Evolutionary conservation across 1,140 invertebrate species (phyloP).

Genomic region (Thaumetopoea pityocampa): DNA sequence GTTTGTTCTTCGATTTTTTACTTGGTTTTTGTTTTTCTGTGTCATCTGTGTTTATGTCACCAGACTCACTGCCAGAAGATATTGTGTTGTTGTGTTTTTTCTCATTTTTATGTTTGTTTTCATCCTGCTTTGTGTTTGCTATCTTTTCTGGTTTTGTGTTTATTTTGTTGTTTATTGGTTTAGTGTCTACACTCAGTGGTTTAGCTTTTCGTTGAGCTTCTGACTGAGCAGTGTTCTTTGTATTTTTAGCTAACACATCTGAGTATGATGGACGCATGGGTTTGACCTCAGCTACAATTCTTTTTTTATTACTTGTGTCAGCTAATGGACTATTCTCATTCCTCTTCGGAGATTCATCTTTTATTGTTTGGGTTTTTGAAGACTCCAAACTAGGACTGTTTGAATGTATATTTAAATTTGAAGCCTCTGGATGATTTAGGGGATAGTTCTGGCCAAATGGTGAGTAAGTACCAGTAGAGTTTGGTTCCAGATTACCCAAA

Average conservation of each 20-base stretch:
- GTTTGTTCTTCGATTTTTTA: slow-evolving; percentile 70
- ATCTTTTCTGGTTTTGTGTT: slow-evolving; percentile 60
- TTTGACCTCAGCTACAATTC: slow-evolving; percentile 89
- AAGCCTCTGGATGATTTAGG: slow-evolving; percentile 59
- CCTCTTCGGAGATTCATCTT: slow-evolving; percentile 51
- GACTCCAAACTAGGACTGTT: slow-evolving; percentile 41
- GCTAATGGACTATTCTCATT: slow-evolving; percentile 56
- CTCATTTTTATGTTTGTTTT: slow-evolving; percentile 60
- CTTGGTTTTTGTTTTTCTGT: slow-evolving; percentile 63
- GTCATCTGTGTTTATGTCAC: slow-evolving; percentile 64
- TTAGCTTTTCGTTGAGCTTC: slow-evolving; percentile 41
- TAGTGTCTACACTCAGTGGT: slow-evolving; percentile 48
- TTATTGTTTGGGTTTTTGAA: slow-evolving; percentile 30
- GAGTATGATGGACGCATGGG: slow-evolving; percentile 90
- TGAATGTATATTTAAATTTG: slow-evolving; percentile 38
- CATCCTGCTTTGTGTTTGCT: slow-evolving; percentile 52
- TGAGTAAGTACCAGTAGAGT: slow-evolving; percentile 87
- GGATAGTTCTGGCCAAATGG: slow-evolving; percentile 81
- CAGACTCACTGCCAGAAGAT: slow-evolving; percentile 73
- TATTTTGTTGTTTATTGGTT: slow-evolving; percentile 56
- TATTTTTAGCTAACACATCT: slow-evolving; percentile 86
- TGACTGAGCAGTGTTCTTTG: slow-evolving; percentile 44
- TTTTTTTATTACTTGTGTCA: slow-evolving; percentile 80
- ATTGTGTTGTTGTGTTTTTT: slow-evolving; percentile 49
- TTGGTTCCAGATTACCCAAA: slow-evolving; percentile 88